These are phyloP conservation scores for Odontothrips loti DNA, from an alignment of 2,888 invertebrate genomes.

Conservation along the genomic window DNA sequence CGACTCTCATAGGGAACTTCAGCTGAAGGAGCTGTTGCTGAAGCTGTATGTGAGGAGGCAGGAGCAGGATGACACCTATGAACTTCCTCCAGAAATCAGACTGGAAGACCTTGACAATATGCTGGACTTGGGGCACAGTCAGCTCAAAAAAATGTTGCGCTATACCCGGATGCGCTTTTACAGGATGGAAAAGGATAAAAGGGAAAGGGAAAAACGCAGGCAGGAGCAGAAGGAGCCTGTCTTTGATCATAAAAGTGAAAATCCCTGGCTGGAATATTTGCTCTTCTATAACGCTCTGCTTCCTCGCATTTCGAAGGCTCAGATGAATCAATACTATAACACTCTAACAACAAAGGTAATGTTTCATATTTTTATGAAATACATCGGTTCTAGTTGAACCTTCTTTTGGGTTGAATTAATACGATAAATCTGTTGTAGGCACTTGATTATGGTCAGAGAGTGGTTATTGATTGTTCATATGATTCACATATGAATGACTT, in stretches of 20 bases:
- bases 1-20: background rate
- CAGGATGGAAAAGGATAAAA: background rate
- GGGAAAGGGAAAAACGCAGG: background rate
- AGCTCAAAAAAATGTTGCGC: background rate
- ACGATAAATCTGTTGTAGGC: background rate
- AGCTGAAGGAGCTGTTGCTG: background rate
- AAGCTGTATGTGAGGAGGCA: background rate
- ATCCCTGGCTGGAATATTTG: background rate
- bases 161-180: no score
- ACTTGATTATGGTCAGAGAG: background rate
- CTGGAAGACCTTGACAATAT: background rate
- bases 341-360: background rate
- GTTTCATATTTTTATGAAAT: background rate
- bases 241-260: background rate
- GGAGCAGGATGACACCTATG: background rate
- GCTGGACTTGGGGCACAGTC: background rate
- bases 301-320: background rate
- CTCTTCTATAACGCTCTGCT: background rate
- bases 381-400: no score
- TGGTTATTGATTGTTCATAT: background rate
- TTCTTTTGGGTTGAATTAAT: background rate
- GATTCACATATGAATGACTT: background rate
- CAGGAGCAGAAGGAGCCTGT: background rate
- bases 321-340: background rate
- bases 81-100: background rate